These are phyloP conservation scores for Cephus rjabovi DNA, from an alignment of 2,888 invertebrate species.

Conservation along the genomic window DNA sequence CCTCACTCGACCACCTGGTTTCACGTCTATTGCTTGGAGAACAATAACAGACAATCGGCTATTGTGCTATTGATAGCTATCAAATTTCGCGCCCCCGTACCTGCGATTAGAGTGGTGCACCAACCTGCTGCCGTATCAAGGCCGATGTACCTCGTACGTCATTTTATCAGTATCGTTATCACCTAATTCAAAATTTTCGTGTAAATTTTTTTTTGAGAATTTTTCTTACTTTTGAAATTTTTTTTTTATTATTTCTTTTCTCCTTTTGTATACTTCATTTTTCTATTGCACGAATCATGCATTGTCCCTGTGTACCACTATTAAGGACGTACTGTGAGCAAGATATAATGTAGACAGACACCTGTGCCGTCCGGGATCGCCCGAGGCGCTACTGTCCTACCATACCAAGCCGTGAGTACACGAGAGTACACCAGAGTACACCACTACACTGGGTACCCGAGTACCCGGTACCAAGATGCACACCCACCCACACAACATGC, in stretches of 20 bases:
- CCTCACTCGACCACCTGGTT: conserved; percentile 23
- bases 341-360: conserved; percentile 49
- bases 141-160: neutral
- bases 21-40: conserved; percentile 25
- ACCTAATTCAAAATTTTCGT: neutral
- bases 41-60: conserved; percentile 26
- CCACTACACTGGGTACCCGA: neutral
- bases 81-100: conserved; percentile 27
- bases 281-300: neutral
- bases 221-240: neutral
- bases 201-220: neutral
- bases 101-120: neutral
- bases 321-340: neutral
- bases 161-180: neutral
- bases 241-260: neutral
- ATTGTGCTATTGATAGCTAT: conserved; percentile 36
- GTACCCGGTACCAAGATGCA: neutral
- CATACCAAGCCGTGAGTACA: neutral
- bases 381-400: conserved; percentile 41
- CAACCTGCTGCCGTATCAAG: neutral
- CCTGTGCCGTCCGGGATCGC: conserved; percentile 49
- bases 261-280: neutral
- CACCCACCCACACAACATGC: conserved; percentile 15
- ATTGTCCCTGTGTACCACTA: neutral
- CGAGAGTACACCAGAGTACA: conserved; percentile 8